Base-by-base conservation (phyloP, 2,888 invertebrate species). In the Drosophila niveifrons region DNA sequence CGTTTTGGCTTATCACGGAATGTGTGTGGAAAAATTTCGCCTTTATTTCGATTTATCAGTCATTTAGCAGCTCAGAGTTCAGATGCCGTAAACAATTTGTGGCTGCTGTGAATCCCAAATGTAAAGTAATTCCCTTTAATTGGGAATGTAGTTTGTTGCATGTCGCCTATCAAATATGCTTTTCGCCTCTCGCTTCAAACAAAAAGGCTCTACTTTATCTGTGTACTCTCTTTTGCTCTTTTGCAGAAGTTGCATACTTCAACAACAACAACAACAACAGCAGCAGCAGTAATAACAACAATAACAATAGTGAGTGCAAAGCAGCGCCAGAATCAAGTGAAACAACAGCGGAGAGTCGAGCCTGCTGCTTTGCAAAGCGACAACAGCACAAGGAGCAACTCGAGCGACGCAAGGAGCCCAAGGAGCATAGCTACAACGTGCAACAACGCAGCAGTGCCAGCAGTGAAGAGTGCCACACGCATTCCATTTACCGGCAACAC, bases 181-280 rank as follows among this genome's bases (percentile, higher is more conserved):
- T 43, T 9, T 50, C 29, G 36, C 2, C 13, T 52, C 23, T 28
- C 15, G 39, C 41, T 13, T 17, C 55, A 88, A 23, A 23, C 23
- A 23, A 23, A 23, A 23, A 77, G 90, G 88, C 77, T 82, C 82
- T 75, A 82, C 84, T 89, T 89, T 70, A 85, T 75, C 88, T 80
- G 82, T 88, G 79, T 39, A 18, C 82, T 88, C 62, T 78, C 72
- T 89, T 89, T 82, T 91, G 77, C 73, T 90, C 80, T 90, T 83
- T 92, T 92, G 78, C 92, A 92, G 92, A 91, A 90, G 90, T 92
- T 89, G 89, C 90, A 83, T 88, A 90, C 90, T 89, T 89, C 88
- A 89, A 88, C 85, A 91, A 89, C 76, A 72, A 73, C 66, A 76
- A 65, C 71, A 74, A 69, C 87, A 82, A 64, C 83, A 82, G 70